Evolutionary conservation across 2,888 invertebrate species (phyloP), one percentile per base, ranked within the genome.

Genomic region (Melipona bicolor): DNA sequence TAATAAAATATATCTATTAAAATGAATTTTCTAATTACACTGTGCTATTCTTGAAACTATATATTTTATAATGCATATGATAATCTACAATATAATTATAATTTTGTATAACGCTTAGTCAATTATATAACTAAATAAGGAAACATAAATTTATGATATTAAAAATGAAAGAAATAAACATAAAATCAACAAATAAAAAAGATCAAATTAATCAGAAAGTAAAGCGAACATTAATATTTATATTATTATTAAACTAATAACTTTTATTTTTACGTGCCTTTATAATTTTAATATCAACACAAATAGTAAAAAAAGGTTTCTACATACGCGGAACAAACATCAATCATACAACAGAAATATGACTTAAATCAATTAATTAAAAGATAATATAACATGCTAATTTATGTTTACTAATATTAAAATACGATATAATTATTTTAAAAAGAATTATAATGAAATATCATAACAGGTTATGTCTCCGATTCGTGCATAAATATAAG

Each of bases 401-500:
- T 76, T 50, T 3, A 19, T 50, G 24, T 69, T 65, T 61, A 49
- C 2, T 21, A 27, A 9, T 19, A 36, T 70, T 54, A 67, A 15
- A 36, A 73, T 21, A 9, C 19, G 17, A 19, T 65, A 61, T 43
- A 50, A 36, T 24, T 64, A 36, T 50, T 61, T 54, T 59, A 77
- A 36, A 65, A 62, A 24, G 32, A 56, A 87, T 75, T 75, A 78
- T 59, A 49, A 79, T 62, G 36, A 68, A 65, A n/a, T 27, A 68
- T 80, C 62, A 27, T 79, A 43, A 43, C 43, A 91, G 91, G 91
- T 91, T 91, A 91, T 90, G 91, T 91, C 54, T 49, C 72, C 52
- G 83, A 79, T 73, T 84, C 50, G 76, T 74, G 80, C 77, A 85
- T 80, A 88, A 87, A 88, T 86, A 88, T 83, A 79, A 84, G 71